Evolutionary conservation across 2,797 vertebrate genomes (phyloP).

Genomic region (Falco berigora): DNA sequence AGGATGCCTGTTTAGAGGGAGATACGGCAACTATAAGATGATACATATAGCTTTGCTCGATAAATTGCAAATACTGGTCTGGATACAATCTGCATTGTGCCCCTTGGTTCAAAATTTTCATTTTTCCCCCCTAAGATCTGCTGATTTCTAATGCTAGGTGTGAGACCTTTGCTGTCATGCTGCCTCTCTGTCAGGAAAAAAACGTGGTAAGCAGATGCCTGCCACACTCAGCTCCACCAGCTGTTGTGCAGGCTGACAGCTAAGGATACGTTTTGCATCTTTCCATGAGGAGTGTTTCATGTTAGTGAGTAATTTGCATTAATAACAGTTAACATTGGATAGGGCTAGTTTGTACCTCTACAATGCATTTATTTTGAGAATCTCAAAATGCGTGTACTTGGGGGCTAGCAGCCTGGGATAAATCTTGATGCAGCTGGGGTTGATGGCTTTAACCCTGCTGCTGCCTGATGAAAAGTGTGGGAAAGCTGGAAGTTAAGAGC

Average conservation of each 20-base stretch:
- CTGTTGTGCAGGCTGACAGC: background rate
- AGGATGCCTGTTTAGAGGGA: background rate
- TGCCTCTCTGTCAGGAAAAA: background rate
- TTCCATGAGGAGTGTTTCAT: background rate
- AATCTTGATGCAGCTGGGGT: background rate
- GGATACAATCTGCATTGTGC: background rate
- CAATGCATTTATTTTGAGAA: background rate
- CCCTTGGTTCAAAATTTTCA: background rate
- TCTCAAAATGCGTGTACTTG: background rate
- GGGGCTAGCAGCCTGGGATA: background rate
- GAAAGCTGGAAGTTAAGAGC: background rate
- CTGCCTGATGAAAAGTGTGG: background rate
- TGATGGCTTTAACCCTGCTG: background rate
- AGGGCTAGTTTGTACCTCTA: background rate
- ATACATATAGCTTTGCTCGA: background rate
- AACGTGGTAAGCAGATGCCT: background rate
- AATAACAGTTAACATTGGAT: background rate
- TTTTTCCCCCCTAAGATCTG: background rate
- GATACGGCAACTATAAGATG: background rate
- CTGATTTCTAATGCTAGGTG: background rate
- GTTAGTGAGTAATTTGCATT: conserved; percentile 3
- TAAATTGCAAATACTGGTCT: background rate
- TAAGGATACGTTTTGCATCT: background rate
- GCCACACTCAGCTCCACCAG: background rate
- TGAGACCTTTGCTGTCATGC: background rate